A percentile compares a stretch with the other conserved stretches of the same genome.
phyloP scores from a whole-genome alignment of 2,113 vertebrate genomes.

The Saguinus imperator region DNA sequence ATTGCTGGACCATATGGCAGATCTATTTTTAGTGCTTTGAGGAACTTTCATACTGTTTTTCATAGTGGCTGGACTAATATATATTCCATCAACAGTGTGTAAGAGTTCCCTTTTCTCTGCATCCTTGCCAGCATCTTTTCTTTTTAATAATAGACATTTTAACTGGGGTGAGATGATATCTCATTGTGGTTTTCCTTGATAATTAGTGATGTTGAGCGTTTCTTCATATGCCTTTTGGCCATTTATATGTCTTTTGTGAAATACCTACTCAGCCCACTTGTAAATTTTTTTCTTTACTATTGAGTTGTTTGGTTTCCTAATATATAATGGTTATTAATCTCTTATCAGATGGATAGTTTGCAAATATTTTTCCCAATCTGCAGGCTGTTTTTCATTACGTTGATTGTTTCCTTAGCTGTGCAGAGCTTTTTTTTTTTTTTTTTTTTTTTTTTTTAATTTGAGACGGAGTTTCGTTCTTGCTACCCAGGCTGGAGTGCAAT shows the following conservation, averaged over 20 bases:
- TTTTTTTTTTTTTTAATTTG: too few species aligned
- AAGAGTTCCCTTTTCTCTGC: background rate
- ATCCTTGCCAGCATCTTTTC: background rate
- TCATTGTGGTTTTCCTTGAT: background rate
- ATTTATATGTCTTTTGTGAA: background rate
- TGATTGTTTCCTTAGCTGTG: background rate
- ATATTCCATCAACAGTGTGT: background rate
- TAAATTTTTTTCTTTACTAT: background rate
- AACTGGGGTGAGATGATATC: background rate
- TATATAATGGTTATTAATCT: background rate
- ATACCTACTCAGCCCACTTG: background rate
- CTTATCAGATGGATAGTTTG: background rate
- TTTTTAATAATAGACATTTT: background rate
- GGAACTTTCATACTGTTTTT: background rate
- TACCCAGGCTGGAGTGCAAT: too few species aligned
- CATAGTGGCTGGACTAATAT: background rate
- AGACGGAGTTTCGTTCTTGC: too few species aligned
- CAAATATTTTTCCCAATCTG: background rate
- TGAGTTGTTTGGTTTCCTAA: background rate
- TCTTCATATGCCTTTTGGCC: background rate
- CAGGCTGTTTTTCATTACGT: background rate
- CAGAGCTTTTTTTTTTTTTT: background rate
- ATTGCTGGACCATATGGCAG: background rate
- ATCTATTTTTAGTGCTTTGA: background rate
- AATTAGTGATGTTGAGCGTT: background rate